Evolutionary conservation across 2,113 vertebrate species (phyloP).

Genomic region (Lampris megalopsis): DNA sequence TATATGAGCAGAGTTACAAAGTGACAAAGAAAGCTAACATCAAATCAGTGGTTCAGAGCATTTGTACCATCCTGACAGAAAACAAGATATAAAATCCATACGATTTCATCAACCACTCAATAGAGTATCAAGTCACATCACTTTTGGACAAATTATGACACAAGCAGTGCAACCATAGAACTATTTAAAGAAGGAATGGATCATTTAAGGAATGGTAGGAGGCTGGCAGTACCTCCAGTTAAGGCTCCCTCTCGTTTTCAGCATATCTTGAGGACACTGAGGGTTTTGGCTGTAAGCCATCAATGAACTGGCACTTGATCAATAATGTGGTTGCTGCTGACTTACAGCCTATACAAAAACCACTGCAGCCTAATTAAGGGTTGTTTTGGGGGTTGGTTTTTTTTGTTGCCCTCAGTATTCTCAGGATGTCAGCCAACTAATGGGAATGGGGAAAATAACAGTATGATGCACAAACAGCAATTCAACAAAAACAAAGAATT

Average conservation of each 20-base stretch:
- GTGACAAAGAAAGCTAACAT: not conserved
- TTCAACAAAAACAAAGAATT: conserved; percentile 38
- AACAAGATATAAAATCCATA: conserved; percentile 28
- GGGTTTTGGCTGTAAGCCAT: conserved; percentile 10
- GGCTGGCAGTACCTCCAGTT: conserved; percentile 8
- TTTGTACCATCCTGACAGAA: not conserved
- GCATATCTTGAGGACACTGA: conserved; percentile 2
- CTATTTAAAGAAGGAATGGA: conserved; percentile 24
- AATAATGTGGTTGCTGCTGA: not conserved
- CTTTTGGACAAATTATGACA: conserved; percentile 51
- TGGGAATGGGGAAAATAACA: conserved; percentile 48
- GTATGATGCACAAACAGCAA: conserved; percentile 22
- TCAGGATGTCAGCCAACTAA: conserved; percentile 20
- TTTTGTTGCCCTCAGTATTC: not conserved
- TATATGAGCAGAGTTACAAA: conserved; percentile 1
- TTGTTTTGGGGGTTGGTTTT: not conserved
- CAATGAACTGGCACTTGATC: conserved; percentile 20
- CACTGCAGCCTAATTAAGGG: not conserved
- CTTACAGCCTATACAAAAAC: not conserved
- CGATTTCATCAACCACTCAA: conserved; percentile 22
- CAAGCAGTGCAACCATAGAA: conserved; percentile 62
- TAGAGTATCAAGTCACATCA: conserved; percentile 38
- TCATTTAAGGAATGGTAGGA: conserved; percentile 10
- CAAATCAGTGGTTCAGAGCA: conserved; percentile 23
- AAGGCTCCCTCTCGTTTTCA: conserved; percentile 15